Conservation (phyloP, 2,113 vertebrate species). For the Sclerurus mexicanus region DNA sequence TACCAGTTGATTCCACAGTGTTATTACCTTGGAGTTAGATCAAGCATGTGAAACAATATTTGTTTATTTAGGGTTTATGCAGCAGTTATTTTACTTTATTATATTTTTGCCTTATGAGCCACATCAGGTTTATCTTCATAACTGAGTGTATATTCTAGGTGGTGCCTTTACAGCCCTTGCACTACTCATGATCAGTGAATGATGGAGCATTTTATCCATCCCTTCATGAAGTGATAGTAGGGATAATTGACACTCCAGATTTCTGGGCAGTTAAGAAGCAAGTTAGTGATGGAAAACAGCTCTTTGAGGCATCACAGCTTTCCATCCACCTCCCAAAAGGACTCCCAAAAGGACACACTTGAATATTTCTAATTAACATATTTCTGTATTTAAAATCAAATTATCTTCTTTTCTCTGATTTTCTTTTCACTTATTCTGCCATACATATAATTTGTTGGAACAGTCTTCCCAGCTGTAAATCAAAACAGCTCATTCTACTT, state of each 20-base stretch:
- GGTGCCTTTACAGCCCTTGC: not conserved
- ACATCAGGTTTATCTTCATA: not conserved
- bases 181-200: not conserved
- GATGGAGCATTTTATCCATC: not conserved
- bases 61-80: slow-evolving; percentile 23
- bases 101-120: not conserved
- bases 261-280: not conserved
- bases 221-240: not conserved
- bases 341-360: not conserved
- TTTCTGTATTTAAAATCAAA: not conserved
- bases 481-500: not conserved
- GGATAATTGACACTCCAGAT: not conserved
- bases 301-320: not conserved
- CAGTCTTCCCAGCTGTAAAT: not conserved
- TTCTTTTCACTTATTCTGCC: not conserved
- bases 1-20: not conserved
- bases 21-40: not conserved
- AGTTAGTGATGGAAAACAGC: not conserved
- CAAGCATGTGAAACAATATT: not conserved
- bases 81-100: not conserved
- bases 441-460: not conserved
- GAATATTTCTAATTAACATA: slow-evolving; percentile 2
- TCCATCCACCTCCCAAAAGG: not conserved
- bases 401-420: not conserved
- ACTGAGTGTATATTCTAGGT: not conserved